These are phyloP conservation scores for Hylaeus anthracinus DNA, from an alignment of 1,140 invertebrate genomes.

Conservation along the genomic window DNA sequence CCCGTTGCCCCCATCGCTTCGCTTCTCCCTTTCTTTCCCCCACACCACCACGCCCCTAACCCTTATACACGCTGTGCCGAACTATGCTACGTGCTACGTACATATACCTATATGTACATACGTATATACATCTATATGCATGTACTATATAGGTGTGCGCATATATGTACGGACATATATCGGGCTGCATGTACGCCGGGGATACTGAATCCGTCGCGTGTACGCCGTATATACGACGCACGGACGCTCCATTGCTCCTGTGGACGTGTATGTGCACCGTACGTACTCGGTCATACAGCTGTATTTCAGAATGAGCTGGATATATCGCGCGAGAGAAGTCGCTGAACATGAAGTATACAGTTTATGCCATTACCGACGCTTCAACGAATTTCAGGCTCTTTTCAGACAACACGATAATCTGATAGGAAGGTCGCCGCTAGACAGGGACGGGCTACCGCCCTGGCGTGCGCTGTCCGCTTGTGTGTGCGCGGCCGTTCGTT, in stretches of 20 bases:
- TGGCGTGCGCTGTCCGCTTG: too few relatives aligned
- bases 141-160: conserved; percentile 36
- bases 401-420: conserved; percentile 50
- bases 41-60: conserved; percentile 67
- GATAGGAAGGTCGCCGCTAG: conserved; percentile 35
- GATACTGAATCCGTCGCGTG: neutral
- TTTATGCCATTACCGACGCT: conserved; percentile 73
- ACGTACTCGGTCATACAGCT: conserved; percentile 54
- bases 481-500: neutral
- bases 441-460: neutral
- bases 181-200: neutral
- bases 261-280: conserved; percentile 29
- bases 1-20: conserved; percentile 54
- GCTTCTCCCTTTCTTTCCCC: conserved; percentile 48
- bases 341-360: conserved; percentile 69
- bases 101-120: conserved; percentile 53
- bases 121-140: conserved; percentile 44
- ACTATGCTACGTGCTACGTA: conserved; percentile 63
- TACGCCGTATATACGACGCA: conserved; percentile 1
- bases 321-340: conserved; percentile 68
- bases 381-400: conserved; percentile 67
- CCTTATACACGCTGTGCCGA: conserved; percentile 65
- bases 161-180: conserved; percentile 34
- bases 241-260: neutral
- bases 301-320: conserved; percentile 71